Base-by-base conservation (phyloP, 2,888 invertebrate species). In the Luperina nickerlii region DNA sequence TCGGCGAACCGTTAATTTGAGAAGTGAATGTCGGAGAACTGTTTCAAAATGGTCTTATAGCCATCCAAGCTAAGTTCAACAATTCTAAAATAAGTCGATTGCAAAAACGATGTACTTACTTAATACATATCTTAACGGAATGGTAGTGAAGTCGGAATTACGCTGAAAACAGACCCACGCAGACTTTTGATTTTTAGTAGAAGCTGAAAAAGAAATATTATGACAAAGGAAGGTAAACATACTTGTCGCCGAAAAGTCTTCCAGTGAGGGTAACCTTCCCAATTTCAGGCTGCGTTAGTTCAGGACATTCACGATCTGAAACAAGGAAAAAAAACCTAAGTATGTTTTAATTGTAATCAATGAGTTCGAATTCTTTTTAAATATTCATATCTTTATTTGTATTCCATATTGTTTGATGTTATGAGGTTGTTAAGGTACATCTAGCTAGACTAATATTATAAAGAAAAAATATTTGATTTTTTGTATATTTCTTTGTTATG, bases 301-400 rank as follows among this genome's bases (percentile, higher is more conserved):
- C 98, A 0, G 98, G 98, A 90, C 99, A 99, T 94, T 99, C 99
- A n/a, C 98, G 98, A 92, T 99, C 99, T 97, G 96, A 15, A 97
- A 97, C 91, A 95, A 92, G 74, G 0, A 32, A 82, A n/a, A 20
- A 32, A 32, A 48, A 48, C 0, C 1, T 63, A 32, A 9, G 1
- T 32, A 51, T 32, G 32, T 20, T 9, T 63, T 20, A 18, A 67
- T 11, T 11, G n/a, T 68, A 11, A 45, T 45, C 27, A 45, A 68
- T 67, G 15, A 45, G n/a, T 11, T 38, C 20, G 38, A 71, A 71
- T 71, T 18, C 5, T 24, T 38, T 54, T 27, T 11, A 48, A 68
- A 20, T 32, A 13, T 60, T 13, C 13, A 24, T 57, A 57, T 57
- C 24, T 57, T 57, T 57, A 57, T 57, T 57, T 24, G 57, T 9